Base-by-base conservation (phyloP, 2,888 invertebrate species). In the Autographa pulchrina region DNA sequence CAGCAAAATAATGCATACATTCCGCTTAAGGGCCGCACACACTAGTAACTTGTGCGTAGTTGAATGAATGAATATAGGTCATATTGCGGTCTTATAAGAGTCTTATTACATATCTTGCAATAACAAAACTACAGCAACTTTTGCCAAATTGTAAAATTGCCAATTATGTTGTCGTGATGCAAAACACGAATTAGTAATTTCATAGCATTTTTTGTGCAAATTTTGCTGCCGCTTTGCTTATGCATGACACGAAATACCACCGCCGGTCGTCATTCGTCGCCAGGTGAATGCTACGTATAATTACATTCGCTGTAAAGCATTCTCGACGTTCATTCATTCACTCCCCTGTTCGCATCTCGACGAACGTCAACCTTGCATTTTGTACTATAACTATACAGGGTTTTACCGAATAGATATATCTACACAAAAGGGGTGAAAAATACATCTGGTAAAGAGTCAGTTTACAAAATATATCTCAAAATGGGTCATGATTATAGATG, bases 231-330 rank as follows among this genome's bases (percentile, higher is more conserved):
- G 35, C 35, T 35, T 35, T 5, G 9, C 35, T 35, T 11, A 11
- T 38, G 11, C 38, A 38, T 11, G 38, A 38, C 11, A 38, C 38
- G 38, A 0, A 38, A 38, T 38, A 11, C 38, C 38, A 11, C 38
- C 11, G 11, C 38, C 38, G 38, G 11, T 38, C 38, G 38, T 83
- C 80, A 85, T 87, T 86, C 82, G 81, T 79, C 74, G 75, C 75
- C 72, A 83, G 84, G 81, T 89, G 89, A 91, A 91, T 90, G 86
- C 83, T 82, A 88, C 83, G 86, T 85, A 88, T 92, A 91, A 91
- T 91, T 91, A 90, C 90, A 90, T 91, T 89, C 89, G 79, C 82
- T 83, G 80, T 82, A 82, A 86, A 87, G 85, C 81, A 79, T 82
- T 86, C 85, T 83, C 76, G 75, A 80, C 84, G 70, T 74, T 90